Conservation (phyloP, 2,113 vertebrate species). For the Xiphias gladius region DNA sequence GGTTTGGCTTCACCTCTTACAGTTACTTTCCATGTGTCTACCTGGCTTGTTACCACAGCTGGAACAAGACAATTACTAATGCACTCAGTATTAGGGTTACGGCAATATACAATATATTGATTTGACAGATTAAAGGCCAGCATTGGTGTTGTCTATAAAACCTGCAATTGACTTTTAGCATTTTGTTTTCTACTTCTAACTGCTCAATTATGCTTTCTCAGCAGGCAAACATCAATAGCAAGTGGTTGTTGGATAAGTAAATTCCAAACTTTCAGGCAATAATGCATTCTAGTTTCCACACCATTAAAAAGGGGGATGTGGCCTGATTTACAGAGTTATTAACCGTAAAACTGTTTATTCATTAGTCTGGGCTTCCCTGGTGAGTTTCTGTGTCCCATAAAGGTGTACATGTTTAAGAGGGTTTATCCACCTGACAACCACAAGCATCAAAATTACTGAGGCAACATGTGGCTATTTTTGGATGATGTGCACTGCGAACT, state of each 20-base stretch:
- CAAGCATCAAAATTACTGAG: neutral
- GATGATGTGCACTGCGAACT: neutral
- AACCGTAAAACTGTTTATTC: neutral
- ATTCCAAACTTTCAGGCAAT: neutral
- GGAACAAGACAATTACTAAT: neutral
- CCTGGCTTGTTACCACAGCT: neutral
- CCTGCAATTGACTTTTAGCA: neutral
- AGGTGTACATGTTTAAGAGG: neutral
- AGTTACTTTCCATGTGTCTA: neutral
- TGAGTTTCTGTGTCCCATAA: neutral
- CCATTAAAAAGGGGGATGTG: neutral
- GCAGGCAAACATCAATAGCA: neutral
- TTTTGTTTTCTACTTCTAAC: neutral
- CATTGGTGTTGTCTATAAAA: neutral
- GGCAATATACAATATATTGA: neutral
- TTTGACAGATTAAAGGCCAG: neutral
- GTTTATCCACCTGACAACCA: neutral
- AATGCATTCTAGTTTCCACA: neutral
- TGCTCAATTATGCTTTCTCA: neutral
- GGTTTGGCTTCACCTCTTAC: neutral
- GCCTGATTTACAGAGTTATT: neutral
- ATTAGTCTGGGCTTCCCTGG: slow-evolving; percentile 5
- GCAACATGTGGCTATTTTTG: slow-evolving; percentile 5
- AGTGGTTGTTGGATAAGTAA: too few species aligned
- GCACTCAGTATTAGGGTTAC: neutral